phyloP scores from a whole-genome alignment of 2,888 invertebrate genomes.

The Belgica antarctica region DNA sequence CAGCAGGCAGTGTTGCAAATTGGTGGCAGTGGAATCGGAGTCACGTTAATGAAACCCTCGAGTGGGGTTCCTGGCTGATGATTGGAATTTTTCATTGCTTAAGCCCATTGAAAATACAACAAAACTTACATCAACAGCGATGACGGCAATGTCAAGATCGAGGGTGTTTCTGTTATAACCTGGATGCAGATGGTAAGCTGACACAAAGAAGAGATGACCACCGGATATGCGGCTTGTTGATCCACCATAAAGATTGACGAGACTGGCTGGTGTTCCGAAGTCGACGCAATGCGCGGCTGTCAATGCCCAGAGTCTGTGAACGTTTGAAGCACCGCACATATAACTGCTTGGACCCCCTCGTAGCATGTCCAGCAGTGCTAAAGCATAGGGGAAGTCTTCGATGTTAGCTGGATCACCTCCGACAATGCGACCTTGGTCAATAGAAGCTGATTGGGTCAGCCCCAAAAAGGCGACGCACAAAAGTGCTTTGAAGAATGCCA shows the following conservation, averaged over 20 bases:
- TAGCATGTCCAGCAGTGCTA: neutral
- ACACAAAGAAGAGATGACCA: slow-evolving; percentile 1
- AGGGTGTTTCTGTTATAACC: slow-evolving; percentile 8
- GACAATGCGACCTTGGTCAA: too few relatives aligned
- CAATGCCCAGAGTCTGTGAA: slow-evolving; percentile 15
- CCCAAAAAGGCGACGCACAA: too few relatives aligned
- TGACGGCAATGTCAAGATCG: slow-evolving; percentile 7
- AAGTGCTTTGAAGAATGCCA: too few relatives aligned
- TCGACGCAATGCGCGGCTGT: slow-evolving; percentile 37
- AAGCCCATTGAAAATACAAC: too few relatives aligned
- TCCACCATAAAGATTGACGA: slow-evolving; percentile 11
- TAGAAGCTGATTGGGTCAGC: too few relatives aligned
- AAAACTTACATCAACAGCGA: neutral
- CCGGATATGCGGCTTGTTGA: slow-evolving; percentile 30
- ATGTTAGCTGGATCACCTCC: slow-evolving; percentile 11
- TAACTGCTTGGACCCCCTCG: neutral
- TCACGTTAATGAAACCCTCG: neutral
- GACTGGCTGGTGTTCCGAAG: neutral
- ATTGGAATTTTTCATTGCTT: neutral
- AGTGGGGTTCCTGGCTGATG: slow-evolving; percentile 16
- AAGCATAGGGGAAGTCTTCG: slow-evolving; percentile 10
- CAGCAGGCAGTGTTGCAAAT: slow-evolving; percentile 19
- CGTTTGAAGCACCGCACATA: slow-evolving; percentile 23
- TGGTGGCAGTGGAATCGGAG: neutral
- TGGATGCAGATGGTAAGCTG: slow-evolving; percentile 23